Evolutionary conservation across 1,140 invertebrate genomes (phyloP).

Genomic region (Meloidogyne hapla): DNA sequence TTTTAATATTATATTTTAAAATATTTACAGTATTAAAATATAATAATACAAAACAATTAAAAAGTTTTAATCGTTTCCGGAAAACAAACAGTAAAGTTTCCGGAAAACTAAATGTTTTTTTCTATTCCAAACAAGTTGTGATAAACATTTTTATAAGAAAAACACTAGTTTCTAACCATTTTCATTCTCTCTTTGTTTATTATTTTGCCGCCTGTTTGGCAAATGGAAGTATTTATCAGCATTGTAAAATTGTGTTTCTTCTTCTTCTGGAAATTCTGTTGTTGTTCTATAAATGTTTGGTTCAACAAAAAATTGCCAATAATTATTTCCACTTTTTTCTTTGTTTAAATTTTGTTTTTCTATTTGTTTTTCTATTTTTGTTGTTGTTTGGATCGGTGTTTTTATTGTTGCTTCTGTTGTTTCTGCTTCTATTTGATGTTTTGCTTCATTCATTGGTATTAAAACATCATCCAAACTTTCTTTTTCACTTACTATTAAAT

Average conservation of each 20-base stretch:
- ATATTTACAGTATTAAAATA: no score
- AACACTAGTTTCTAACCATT: background rate
- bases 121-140: no score
- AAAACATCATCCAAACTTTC: background rate
- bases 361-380: background rate
- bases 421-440: no score
- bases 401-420: background rate
- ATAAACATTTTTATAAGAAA: background rate
- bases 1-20: no score
- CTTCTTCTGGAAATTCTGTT: background rate
- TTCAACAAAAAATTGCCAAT: background rate
- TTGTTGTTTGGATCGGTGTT: background rate
- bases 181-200: background rate
- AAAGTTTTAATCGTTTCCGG: background rate
- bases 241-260: background rate
- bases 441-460: no score
- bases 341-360: background rate
- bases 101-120: no score
- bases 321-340: background rate
- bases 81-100: background rate
- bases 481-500: background rate
- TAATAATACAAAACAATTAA: no score
- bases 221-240: background rate
- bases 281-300: background rate
- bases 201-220: background rate